Conservation (phyloP, 2,113 vertebrate species). For the Callipepla squamata region DNA sequence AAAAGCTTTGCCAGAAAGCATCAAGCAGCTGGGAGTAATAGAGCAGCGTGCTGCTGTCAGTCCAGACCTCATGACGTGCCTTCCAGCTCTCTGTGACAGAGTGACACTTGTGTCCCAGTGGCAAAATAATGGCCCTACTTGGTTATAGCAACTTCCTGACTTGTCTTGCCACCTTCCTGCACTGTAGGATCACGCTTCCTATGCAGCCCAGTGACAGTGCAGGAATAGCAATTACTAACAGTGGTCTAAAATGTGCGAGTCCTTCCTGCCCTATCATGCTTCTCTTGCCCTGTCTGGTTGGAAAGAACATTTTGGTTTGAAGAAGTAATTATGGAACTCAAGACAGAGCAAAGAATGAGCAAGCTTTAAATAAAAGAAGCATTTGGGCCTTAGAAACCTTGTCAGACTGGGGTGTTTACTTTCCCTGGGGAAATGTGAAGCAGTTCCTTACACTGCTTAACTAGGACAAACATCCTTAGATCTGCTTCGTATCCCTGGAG, state of each 20-base stretch:
- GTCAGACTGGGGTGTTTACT: conserved; percentile 24
- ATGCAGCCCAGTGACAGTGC: neutral
- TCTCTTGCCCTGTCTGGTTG: conserved; percentile 5
- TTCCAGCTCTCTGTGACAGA: neutral
- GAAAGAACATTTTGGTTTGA: conserved; percentile 32
- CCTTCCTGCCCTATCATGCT: neutral
- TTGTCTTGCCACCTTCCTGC: neutral
- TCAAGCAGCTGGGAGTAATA: neutral
- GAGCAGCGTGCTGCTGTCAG: neutral
- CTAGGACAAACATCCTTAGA: conserved; percentile 10
- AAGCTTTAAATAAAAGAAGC: neutral
- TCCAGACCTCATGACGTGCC: neutral
- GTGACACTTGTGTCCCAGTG: neutral
- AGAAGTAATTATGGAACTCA: conserved; percentile 33
- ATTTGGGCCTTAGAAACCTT: conserved; percentile 22
- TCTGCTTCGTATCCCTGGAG: neutral
- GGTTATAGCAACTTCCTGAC: neutral
- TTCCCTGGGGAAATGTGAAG: conserved; percentile 35
- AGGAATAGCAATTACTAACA: neutral
- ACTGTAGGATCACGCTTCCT: neutral
- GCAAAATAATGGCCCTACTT: neutral
- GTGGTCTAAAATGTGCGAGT: neutral
- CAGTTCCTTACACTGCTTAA: conserved; percentile 27
- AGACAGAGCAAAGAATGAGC: neutral
- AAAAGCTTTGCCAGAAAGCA: neutral